Evolutionary conservation across 2,113 vertebrate genomes (phyloP).

Genomic region (Nycticryphes semicollaris): DNA sequence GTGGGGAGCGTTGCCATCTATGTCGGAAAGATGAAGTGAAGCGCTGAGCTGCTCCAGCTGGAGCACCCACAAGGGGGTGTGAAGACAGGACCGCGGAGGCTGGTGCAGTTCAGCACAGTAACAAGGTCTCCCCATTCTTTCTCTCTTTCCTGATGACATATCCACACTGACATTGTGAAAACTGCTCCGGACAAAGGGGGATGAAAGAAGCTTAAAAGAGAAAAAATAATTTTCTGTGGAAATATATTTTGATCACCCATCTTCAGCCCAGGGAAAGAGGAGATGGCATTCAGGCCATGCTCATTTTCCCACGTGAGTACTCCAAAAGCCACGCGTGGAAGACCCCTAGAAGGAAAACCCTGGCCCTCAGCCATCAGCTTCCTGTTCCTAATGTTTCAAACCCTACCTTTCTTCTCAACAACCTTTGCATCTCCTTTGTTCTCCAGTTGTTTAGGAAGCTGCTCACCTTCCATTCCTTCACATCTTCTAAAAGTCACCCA

Average conservation of each 20-base stretch:
- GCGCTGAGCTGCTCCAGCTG: background rate
- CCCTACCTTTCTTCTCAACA: background rate
- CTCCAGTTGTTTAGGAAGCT: background rate
- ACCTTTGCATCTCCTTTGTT: background rate
- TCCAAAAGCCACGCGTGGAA: rapidly evolving
- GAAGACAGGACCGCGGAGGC: background rate
- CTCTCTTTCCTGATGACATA: background rate
- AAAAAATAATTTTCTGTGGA: no score
- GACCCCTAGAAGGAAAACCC: rapidly evolving
- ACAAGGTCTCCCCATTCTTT: background rate
- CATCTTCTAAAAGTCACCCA: background rate
- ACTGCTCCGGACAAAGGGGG: background rate
- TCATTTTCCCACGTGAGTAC: rapidly evolving
- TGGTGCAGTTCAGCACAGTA: background rate
- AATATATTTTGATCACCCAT: background rate
- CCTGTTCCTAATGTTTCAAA: background rate
- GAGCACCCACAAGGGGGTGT: rapidly evolving
- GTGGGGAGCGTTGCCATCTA: background rate
- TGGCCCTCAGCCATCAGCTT: background rate
- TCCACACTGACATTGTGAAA: background rate
- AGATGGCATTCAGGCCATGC: background rate
- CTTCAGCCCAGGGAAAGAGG: background rate
- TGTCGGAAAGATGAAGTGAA: background rate
- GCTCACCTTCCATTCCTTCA: background rate
- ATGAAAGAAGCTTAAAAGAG: background rate